Percentiles rank a stretch among this genome's conserved stretches.
Conservation (phyloP, 2,888 invertebrate species). For the Cylindroiulus punctatus region DNA sequence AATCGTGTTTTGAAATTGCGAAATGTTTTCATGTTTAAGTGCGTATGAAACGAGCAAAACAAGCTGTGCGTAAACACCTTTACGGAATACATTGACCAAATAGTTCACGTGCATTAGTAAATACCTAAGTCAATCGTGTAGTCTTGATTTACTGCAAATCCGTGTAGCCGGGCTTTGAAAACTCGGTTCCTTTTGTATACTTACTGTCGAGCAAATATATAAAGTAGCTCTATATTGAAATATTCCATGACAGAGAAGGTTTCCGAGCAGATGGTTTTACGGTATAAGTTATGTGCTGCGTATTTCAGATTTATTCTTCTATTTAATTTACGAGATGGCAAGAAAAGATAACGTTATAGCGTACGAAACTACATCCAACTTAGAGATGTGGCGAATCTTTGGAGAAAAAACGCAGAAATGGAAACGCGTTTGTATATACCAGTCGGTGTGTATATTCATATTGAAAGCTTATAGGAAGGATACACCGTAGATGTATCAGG, state of each 20-base stretch:
- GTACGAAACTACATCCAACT: conserved; percentile 32
- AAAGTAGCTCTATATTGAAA: conserved; percentile 32
- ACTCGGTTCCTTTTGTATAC: conserved; percentile 6
- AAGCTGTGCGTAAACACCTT: too few species aligned
- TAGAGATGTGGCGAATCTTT: conserved; percentile 17
- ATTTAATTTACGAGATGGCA: conserved; percentile 32
- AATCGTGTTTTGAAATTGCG: neutral
- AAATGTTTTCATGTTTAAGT: neutral
- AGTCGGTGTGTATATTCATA: conserved; percentile 2
- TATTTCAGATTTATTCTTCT: conserved; percentile 32
- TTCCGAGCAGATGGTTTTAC: conserved; percentile 32
- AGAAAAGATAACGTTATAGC: conserved; percentile 32
- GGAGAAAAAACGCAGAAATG: neutral
- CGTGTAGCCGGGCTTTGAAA: neutral
- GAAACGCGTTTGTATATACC: neutral
- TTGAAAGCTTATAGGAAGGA: conserved; percentile 11
- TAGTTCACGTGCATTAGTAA: conserved; percentile 32
- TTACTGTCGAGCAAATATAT: conserved; percentile 15
- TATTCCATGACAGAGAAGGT: conserved; percentile 32
- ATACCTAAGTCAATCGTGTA: conserved; percentile 17
- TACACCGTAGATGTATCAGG: too few species aligned
- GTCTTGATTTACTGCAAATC: conserved; percentile 32
- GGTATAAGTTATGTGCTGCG: conserved; percentile 32
- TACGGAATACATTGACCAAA: conserved; percentile 32
- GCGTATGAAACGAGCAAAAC: too few species aligned